These are phyloP conservation scores for Lucifuga dentata DNA, from an alignment of 2,113 vertebrate genomes.

Conservation along the genomic window DNA sequence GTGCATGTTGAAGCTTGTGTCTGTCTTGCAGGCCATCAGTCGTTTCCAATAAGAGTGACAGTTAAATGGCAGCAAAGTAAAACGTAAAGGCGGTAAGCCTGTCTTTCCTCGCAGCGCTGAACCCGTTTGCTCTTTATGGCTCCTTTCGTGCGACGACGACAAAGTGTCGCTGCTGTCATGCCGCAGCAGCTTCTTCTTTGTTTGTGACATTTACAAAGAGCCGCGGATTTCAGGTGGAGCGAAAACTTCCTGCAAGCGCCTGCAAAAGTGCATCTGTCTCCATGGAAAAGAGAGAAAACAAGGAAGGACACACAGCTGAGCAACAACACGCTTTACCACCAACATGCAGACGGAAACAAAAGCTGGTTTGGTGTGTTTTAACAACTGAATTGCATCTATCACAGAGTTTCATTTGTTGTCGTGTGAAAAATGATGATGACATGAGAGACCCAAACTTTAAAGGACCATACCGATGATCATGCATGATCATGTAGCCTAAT, in stretches of 20 bases:
- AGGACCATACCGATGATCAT: too few relatives aligned
- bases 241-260: slow-evolving; percentile 29
- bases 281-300: slow-evolving; percentile 13
- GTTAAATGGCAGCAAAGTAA: slow-evolving; percentile 37
- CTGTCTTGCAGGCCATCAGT: too few relatives aligned
- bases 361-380: slow-evolving; percentile 24
- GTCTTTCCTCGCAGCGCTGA: slow-evolving; percentile 34
- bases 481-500: too few relatives aligned
- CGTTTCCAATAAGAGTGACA: too few relatives aligned
- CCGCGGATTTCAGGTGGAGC: slow-evolving; percentile 51
- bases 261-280: not conserved
- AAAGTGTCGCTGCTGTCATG: slow-evolving; percentile 44
- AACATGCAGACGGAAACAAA: slow-evolving; percentile 41
- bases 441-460: too few relatives aligned
- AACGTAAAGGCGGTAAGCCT: slow-evolving; percentile 41
- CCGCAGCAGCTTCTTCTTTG: slow-evolving; percentile 44
- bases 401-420: too few relatives aligned
- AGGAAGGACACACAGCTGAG: slow-evolving; percentile 33
- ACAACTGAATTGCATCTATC: slow-evolving; percentile 7
- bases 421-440: too few relatives aligned
- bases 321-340: slow-evolving; percentile 47
- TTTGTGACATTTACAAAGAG: slow-evolving; percentile 52
- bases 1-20: too few relatives aligned
- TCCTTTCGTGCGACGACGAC: slow-evolving; percentile 39
- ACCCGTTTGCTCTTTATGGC: slow-evolving; percentile 31